phyloP scores from a whole-genome alignment of 2,797 vertebrate species.

The Argya squamiceps region DNA sequence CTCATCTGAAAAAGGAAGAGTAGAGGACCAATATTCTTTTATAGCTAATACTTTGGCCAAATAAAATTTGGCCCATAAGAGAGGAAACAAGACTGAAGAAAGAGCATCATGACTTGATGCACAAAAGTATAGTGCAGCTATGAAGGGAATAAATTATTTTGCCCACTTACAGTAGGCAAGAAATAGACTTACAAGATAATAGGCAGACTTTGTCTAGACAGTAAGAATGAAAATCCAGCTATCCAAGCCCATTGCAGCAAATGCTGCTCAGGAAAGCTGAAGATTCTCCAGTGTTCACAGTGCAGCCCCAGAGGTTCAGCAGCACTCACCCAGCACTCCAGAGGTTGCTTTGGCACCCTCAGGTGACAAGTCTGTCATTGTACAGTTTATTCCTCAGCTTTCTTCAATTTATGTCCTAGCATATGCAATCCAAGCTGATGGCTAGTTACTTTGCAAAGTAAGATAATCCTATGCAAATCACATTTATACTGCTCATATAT shows the following conservation, averaged over 20 bases:
- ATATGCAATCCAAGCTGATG: not conserved
- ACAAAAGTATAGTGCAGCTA: not conserved
- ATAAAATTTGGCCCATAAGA: not conserved
- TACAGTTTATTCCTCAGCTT: not conserved
- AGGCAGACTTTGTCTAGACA: not conserved
- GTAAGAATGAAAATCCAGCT: not conserved
- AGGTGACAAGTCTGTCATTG: not conserved
- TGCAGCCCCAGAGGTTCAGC: not conserved
- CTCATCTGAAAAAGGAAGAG: not conserved
- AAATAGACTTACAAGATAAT: not conserved
- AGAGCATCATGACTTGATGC: not conserved
- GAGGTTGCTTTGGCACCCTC: not conserved
- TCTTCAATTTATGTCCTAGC: not conserved
- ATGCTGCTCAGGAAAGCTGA: not conserved
- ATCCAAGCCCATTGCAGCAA: not conserved
- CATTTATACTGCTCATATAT: not conserved
- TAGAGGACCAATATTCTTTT: not conserved
- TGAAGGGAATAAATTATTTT: not conserved
- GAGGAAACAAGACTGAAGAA: not conserved
- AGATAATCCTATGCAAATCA: not conserved
- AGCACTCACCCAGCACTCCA: not conserved
- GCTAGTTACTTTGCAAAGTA: not conserved
- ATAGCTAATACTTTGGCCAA: not conserved
- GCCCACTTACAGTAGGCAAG: not conserved
- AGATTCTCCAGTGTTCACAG: accelerated